phyloP scores from a whole-genome alignment of 2,888 invertebrate species.

The Beris chalybata region DNA sequence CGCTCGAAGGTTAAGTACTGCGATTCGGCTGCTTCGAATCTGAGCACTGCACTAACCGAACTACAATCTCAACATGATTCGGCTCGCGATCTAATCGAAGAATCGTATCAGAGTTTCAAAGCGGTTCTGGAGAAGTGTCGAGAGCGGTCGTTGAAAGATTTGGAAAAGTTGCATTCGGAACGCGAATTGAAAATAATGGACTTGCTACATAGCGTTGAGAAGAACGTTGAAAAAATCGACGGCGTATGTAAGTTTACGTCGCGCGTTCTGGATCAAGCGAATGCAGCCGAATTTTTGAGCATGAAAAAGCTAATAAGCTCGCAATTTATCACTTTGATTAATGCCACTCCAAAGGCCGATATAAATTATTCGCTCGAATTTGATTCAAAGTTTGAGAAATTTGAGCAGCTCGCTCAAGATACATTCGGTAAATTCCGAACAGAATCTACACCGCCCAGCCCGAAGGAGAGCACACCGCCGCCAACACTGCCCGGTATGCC shows the following conservation, averaged over 20 bases:
- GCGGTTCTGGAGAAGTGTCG: conserved; percentile 79
- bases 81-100: conserved; percentile 79
- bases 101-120: conserved; percentile 78
- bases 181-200: conserved; percentile 91
- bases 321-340: conserved; percentile 77
- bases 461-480: conserved; percentile 59
- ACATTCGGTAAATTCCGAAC: conserved; percentile 75
- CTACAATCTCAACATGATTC: conserved; percentile 85
- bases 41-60: conserved; percentile 81
- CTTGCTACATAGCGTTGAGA: conserved; percentile 78
- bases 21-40: conserved; percentile 71
- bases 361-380: conserved; percentile 80
- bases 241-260: conserved; percentile 85
- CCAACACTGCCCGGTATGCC: conserved; percentile 60
- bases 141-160: conserved; percentile 72
- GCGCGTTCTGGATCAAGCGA: conserved; percentile 79
- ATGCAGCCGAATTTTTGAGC: conserved; percentile 81
- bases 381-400: conserved; percentile 75
- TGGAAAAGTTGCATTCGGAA: conserved; percentile 77
- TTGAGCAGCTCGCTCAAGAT: conserved; percentile 72
- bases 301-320: conserved; percentile 77
- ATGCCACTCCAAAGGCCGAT: conserved; percentile 80
- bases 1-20: conserved; percentile 75
- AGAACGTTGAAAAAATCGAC: conserved; percentile 80
- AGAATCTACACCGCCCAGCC: conserved; percentile 58